Percentiles rank a stretch among this genome's conserved stretches.
Evolutionary conservation across 2,888 invertebrate species (phyloP).

Genomic region (Xylota segnis): DNA sequence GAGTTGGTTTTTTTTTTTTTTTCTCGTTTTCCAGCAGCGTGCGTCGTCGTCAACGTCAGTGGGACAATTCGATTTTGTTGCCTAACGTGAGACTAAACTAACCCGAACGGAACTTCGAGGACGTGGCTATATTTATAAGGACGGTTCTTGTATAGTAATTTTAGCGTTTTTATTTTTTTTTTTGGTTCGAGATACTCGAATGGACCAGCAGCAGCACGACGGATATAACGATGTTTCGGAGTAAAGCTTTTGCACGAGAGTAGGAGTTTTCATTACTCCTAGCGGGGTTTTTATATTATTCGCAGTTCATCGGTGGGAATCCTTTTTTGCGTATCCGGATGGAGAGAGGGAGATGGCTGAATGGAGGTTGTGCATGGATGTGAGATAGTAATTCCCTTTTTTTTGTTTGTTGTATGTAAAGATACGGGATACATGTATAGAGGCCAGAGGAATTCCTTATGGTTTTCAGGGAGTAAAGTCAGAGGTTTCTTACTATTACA

Average conservation of each 20-base stretch:
- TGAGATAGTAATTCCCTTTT: neutral
- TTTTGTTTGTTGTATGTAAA: constrained; percentile 14
- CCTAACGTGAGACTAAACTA: constrained; percentile 69
- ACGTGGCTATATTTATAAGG: constrained; percentile 43
- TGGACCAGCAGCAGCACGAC: constrained; percentile 56
- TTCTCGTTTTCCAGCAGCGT: constrained; percentile 26
- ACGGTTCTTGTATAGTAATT: constrained; percentile 16
- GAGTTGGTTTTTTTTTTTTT: constrained; percentile 2
- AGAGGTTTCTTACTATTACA: constrained; percentile 36
- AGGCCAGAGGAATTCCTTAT: constrained; percentile 47
- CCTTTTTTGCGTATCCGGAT: constrained; percentile 36
- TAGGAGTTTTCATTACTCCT: constrained; percentile 82
- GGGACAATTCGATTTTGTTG: constrained; percentile 73
- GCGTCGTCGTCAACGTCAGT: constrained; percentile 75
- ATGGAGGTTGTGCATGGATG: constrained; percentile 31
- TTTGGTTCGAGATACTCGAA: constrained; percentile 40
- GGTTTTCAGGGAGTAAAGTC: constrained; percentile 55
- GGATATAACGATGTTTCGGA: constrained; percentile 78
- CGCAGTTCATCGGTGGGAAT: constrained; percentile 69
- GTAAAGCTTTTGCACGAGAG: constrained; percentile 81
- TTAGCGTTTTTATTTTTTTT: constrained; percentile 5
- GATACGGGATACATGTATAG: constrained; percentile 31
- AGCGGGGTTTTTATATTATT: constrained; percentile 82
- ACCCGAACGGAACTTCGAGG: constrained; percentile 63
- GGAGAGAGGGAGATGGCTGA: constrained; percentile 31